Percentiles rank a stretch among this genome's conserved stretches.
Conservation (phyloP, 35 echinoderm and acorn worm genomes). For the Lytechinus variegatus region DNA sequence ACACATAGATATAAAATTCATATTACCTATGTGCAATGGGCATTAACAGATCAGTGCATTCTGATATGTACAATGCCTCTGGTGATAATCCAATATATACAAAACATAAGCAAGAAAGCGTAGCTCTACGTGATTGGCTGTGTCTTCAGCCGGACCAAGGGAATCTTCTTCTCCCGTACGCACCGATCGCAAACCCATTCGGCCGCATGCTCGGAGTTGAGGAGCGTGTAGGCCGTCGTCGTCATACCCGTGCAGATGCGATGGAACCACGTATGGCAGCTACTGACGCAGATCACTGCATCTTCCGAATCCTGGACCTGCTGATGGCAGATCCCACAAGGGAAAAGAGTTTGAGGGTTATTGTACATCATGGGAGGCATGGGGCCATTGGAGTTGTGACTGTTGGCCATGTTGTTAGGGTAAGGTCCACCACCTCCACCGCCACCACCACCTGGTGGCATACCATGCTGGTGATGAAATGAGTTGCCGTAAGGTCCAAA, state of each 20-base stretch:
- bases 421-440: neutral
- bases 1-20: too few relatives aligned
- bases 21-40: too few relatives aligned
- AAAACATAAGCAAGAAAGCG: neutral
- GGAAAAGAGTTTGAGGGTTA: constrained; percentile 58
- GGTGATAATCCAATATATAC: constrained; percentile 55
- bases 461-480: constrained; percentile 60
- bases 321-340: constrained; percentile 77
- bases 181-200: constrained; percentile 95
- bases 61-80: neutral
- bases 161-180: constrained; percentile 84
- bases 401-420: constrained; percentile 61
- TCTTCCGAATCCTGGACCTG: constrained; percentile 86
- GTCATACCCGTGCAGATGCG: constrained; percentile 82
- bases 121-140: constrained; percentile 60
- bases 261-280: constrained; percentile 90
- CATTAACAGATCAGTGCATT: neutral
- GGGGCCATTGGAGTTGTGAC: constrained; percentile 62
- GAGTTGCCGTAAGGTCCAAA: constrained; percentile 78
- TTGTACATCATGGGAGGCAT: constrained; percentile 71
- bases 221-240: constrained; percentile 77
- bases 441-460: constrained; percentile 34
- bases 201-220: constrained; percentile 77
- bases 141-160: constrained; percentile 71
- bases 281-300: constrained; percentile 82